Evolutionary conservation across 2,888 invertebrate species (phyloP).

Genomic region (Rhopalosiphum nymphaeae): DNA sequence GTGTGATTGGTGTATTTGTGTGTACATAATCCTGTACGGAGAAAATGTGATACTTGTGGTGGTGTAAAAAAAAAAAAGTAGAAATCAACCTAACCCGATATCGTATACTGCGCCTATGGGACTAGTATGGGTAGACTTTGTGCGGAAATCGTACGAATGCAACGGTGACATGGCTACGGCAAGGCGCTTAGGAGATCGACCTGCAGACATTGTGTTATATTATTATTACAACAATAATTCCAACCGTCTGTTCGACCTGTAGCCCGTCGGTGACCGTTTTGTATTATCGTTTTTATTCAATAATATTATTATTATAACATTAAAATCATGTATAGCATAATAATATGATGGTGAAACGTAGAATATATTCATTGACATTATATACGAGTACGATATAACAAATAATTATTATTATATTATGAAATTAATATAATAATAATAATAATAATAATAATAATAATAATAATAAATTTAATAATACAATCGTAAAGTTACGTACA

Average conservation of each 20-base stretch:
- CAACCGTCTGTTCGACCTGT: not conserved
- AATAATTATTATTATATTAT: too few species aligned
- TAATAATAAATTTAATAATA: too few species aligned
- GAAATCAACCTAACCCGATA: conserved; percentile 3
- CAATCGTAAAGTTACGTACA: not conserved
- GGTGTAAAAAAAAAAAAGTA: not conserved
- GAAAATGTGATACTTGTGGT: conserved; percentile 26
- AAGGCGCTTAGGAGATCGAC: not conserved
- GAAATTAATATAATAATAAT: too few species aligned
- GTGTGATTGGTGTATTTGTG: not conserved
- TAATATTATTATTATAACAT: not conserved
- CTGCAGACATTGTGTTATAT: not conserved
- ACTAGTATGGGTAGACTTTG: not conserved
- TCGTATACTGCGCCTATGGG: not conserved
- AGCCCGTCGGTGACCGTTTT: not conserved
- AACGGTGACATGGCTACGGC: not conserved
- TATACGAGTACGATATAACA: not conserved
- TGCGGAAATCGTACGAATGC: conserved; percentile 22
- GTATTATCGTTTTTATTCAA: not conserved
- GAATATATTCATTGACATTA: not conserved
- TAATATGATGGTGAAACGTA: not conserved
- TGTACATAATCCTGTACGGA: not conserved
- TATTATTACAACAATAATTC: not conserved
- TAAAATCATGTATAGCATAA: too few species aligned
- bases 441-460: too few species aligned